A percentile compares a stretch with the other conserved stretches of the same genome.
These are phyloP conservation scores for Meteorus colon DNA, from an alignment of 2,888 invertebrate species.

Conservation along the genomic window DNA sequence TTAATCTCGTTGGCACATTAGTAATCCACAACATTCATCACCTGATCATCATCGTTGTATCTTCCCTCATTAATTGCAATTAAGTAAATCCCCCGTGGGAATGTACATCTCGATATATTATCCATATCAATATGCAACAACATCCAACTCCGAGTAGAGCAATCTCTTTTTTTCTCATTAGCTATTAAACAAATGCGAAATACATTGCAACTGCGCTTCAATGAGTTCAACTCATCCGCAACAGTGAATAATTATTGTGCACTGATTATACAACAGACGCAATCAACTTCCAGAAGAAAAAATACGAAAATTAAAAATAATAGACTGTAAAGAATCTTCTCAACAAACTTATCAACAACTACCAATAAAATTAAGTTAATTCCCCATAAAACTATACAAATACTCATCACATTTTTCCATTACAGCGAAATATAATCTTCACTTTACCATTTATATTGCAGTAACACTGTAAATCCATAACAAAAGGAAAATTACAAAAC, in stretches of 20 bases:
- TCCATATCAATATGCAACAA: not conserved
- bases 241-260: not conserved
- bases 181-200: not conserved
- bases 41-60: constrained; percentile 66
- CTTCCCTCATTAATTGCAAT: constrained; percentile 73
- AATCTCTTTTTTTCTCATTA: not conserved
- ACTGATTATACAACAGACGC: too few relatives aligned
- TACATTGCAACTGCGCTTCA: not conserved
- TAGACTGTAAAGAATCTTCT: too few relatives aligned
- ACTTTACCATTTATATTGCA: too few relatives aligned
- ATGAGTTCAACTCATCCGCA: not conserved
- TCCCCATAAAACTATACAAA: too few relatives aligned
- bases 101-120: not conserved
- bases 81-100: constrained; percentile 62
- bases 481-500: too few relatives aligned
- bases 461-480: too few relatives aligned
- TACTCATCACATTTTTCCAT: too few relatives aligned
- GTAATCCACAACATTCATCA: constrained; percentile 68
- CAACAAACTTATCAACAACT: too few relatives aligned
- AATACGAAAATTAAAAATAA: too few relatives aligned
- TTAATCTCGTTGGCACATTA: constrained; percentile 71
- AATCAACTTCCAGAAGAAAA: too few relatives aligned
- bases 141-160: not conserved
- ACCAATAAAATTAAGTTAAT: too few relatives aligned
- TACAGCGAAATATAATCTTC: too few relatives aligned